Base-by-base conservation (phyloP, 2,113 vertebrate species). In the Ivindomyrus marchei region DNA sequence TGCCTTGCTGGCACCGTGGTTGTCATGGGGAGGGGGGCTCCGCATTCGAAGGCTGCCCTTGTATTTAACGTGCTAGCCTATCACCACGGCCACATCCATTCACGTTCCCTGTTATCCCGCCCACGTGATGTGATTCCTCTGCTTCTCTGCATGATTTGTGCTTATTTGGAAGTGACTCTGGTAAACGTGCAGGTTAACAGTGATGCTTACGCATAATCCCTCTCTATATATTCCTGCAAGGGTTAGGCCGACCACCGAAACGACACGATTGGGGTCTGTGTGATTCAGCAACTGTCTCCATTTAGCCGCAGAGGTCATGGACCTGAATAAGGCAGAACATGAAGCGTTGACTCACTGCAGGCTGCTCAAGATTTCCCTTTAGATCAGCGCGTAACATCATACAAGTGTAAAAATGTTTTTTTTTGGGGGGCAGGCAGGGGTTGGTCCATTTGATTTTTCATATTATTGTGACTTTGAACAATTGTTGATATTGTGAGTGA, bases 1-100 rank as follows among this genome's bases (percentile, higher is more conserved):
- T 96, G 94, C 94, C 93, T 95, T 91, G 90, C 94, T 94, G 93
- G 94, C 93, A 94, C 92, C 88, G 80, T 92, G 92, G 95, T 96
- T 95, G 95, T 94, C 94, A 95, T 96, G 94, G 95, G 94, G 24
- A 94, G 96, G 90, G 90, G 84, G 95, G 89, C 93, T 94, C 87
- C 62, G 24, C 47, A 56, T 87, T 39, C 31, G 13, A 56, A 87
- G 50, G 47, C n/a, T 2, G 85, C 50, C 85, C 49, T 3, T 53
- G 24, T 87, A 19, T 36, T 87, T 36, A 24, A 53, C n/a, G 27
- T 52, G 85, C 31, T 87, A 19, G 21, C 46, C 31, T 36, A 47
- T 47, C 21, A 19, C 1, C 31, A 19, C 5, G n/a, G 27, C 24
- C 1, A 4, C n/a, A 87, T 84, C 27, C 49, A 19, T 56, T 42